A percentile compares a stretch with the other conserved stretches of the same genome.
phyloP scores from a whole-genome alignment of 2,888 invertebrate species.

The Odontothrips loti region DNA sequence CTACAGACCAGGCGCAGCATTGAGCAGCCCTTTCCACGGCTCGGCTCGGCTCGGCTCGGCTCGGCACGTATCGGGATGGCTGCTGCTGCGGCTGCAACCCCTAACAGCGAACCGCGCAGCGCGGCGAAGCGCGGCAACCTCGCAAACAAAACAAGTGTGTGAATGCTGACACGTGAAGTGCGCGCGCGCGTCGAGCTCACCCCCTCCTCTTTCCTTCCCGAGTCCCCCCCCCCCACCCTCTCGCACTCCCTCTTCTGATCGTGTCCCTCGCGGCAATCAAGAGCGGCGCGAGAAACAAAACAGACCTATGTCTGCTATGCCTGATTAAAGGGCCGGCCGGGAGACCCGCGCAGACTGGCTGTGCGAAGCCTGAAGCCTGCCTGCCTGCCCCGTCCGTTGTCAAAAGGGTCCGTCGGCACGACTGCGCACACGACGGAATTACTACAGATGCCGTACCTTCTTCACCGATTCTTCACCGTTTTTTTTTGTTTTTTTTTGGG shows the following conservation, averaged over 20 bases:
- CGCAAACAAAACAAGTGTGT: constrained; percentile 19
- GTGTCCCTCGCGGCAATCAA: too few species aligned
- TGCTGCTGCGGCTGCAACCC: not conserved
- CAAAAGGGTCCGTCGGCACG: too few species aligned
- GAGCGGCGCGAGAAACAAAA: not conserved
- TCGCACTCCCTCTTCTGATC: too few species aligned
- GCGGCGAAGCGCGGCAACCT: not conserved
- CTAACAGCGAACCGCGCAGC: not conserved
- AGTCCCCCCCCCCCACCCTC: too few species aligned
- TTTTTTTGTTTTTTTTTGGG: not conserved
- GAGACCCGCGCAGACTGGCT: not conserved
- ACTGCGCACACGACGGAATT: not conserved
- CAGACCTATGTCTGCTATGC: too few species aligned
- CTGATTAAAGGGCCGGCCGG: not conserved
- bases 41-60: too few species aligned
- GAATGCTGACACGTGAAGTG: not conserved
- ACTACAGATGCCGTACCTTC: not conserved
- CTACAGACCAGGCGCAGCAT: too few species aligned
- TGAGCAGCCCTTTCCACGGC: too few species aligned
- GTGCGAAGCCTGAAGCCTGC: too few species aligned
- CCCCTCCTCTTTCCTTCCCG: not conserved
- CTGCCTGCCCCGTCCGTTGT: too few species aligned
- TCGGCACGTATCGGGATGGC: too few species aligned
- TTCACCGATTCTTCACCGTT: not conserved
- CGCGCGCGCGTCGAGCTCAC: too few species aligned